Percentiles rank a stretch among this genome's conserved stretches.
These are phyloP conservation scores for Drosophila leontia DNA, from an alignment of 1,140 invertebrate species.

Conservation along the genomic window DNA sequence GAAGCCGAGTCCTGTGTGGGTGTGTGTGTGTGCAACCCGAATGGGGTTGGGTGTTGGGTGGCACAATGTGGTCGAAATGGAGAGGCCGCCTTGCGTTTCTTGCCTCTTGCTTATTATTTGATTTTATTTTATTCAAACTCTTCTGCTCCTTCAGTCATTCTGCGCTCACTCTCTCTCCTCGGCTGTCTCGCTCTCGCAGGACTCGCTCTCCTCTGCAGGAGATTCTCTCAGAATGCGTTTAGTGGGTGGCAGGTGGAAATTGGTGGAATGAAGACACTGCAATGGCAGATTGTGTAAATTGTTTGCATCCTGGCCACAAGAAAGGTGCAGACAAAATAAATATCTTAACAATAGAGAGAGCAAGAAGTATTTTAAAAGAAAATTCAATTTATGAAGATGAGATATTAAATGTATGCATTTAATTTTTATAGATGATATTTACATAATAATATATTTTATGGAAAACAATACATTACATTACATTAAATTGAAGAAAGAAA, in stretches of 20 bases:
- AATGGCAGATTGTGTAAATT: slow-evolving; percentile 78
- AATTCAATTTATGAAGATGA: not conserved
- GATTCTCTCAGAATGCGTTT: slow-evolving; percentile 15
- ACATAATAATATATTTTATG: too few species aligned
- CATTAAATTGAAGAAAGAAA: too few species aligned
- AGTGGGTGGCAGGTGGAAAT: not conserved
- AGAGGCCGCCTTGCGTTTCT: slow-evolving; percentile 54
- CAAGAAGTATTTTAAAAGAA: not conserved
- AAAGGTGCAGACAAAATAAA: slow-evolving; percentile 14
- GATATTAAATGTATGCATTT: not conserved
- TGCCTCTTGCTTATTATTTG: slow-evolving; percentile 75
- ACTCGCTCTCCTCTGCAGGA: slow-evolving; percentile 19
- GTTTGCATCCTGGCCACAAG: slow-evolving; percentile 71
- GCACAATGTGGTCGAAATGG: slow-evolving; percentile 19
- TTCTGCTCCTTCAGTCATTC: slow-evolving; percentile 49
- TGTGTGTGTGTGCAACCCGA: slow-evolving; percentile 10
- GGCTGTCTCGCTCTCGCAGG: slow-evolving; percentile 15
- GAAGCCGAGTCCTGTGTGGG: slow-evolving; percentile 30
- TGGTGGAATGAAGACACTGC: slow-evolving; percentile 36
- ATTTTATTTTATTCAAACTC: slow-evolving; percentile 76
- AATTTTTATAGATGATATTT: not conserved
- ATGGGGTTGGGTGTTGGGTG: not conserved
- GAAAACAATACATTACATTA: too few species aligned
- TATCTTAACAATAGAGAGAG: not conserved
- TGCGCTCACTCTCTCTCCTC: slow-evolving; percentile 15